phyloP scores from a whole-genome alignment of 2,888 invertebrate genomes.

The Caenorhabditis panamensis region DNA sequence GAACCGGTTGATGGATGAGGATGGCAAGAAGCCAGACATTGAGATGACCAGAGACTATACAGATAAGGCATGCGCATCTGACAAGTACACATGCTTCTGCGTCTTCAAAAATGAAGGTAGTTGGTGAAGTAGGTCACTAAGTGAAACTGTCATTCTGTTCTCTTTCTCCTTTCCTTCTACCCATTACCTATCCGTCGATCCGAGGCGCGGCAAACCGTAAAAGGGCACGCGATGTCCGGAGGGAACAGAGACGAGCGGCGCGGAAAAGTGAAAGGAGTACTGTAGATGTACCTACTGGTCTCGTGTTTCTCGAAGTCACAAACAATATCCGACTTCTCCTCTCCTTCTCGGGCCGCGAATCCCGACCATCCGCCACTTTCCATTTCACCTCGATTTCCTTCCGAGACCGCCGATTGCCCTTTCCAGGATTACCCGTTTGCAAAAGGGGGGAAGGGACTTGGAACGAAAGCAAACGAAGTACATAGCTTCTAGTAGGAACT shows the following conservation, averaged over 20 bases:
- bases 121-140: constrained; percentile 62
- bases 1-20: background rate
- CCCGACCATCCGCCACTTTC: constrained; percentile 46
- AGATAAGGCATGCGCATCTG: background rate
- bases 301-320: constrained; percentile 58
- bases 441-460: constrained; percentile 12
- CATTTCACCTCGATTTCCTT: constrained; percentile 28
- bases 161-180: constrained; percentile 26
- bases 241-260: constrained; percentile 23
- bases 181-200: constrained; percentile 61
- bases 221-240: constrained; percentile 58
- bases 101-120: constrained; percentile 29
- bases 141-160: constrained; percentile 57
- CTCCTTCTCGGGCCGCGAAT: constrained; percentile 33
- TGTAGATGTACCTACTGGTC: constrained; percentile 60
- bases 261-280: constrained; percentile 62
- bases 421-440: constrained; percentile 54
- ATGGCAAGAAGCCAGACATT: background rate
- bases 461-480: background rate
- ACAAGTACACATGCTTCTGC: constrained; percentile 21
- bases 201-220: constrained; percentile 48
- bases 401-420: constrained; percentile 40
- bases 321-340: constrained; percentile 55
- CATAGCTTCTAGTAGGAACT: constrained; percentile 4
- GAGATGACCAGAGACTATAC: constrained; percentile 1